A percentile compares a stretch with the other conserved stretches of the same genome.
phyloP scores from a whole-genome alignment of 1,140 invertebrate genomes.

The Panagrolaimus sp. region DNA sequence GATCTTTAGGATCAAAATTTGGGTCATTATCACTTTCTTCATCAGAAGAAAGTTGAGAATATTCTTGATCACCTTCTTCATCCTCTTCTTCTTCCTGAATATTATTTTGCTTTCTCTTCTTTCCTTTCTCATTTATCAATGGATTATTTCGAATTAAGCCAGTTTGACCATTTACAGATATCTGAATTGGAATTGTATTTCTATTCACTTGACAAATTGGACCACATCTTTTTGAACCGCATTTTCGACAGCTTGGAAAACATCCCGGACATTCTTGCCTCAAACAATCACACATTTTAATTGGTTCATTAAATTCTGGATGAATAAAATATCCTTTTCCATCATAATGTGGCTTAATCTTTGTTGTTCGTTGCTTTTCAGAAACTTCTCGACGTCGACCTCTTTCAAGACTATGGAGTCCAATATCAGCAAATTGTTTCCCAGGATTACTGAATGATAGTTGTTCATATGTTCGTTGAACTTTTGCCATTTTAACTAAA shows the following conservation, averaged over 20 bases:
- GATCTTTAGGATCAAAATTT: too few relatives aligned
- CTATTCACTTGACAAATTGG: not conserved
- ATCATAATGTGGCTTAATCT: not conserved
- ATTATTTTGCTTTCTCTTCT: too few relatives aligned
- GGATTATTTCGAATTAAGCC: too few relatives aligned
- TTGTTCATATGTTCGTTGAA: not conserved
- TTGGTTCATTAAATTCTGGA: not conserved
- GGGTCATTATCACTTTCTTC: too few relatives aligned
- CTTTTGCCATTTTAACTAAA: not conserved
- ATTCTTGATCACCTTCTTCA: too few relatives aligned
- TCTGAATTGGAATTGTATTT: too few relatives aligned
- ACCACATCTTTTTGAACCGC: not conserved
- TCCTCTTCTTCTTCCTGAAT: too few relatives aligned
- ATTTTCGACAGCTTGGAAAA: not conserved
- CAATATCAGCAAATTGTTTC: not conserved
- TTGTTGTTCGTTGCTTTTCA: not conserved
- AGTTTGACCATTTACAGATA: too few relatives aligned
- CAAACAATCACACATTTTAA: not conserved
- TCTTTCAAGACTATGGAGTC: not conserved
- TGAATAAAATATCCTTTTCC: too few relatives aligned
- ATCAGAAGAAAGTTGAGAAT: too few relatives aligned
- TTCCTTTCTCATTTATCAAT: too few relatives aligned
- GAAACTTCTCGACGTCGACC: not conserved
- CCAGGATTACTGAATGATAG: conserved; percentile 8
- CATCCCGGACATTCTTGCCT: not conserved